These are phyloP conservation scores for Diabrotica balteata DNA, from an alignment of 2,888 invertebrate genomes.

Conservation along the genomic window DNA sequence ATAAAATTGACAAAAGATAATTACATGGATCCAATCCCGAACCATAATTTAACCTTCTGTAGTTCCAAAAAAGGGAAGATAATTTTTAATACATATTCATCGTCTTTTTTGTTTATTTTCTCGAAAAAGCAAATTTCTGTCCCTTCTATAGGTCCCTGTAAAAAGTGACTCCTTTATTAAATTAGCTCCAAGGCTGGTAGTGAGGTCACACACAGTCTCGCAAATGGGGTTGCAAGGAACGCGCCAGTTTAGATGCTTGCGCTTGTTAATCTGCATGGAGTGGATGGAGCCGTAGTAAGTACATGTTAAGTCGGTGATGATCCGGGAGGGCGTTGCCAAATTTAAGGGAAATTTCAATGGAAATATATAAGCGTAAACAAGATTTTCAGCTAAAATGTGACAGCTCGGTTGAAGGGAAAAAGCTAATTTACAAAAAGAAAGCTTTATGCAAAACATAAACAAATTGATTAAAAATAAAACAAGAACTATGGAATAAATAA, in stretches of 20 bases:
- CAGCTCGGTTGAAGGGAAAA: no score
- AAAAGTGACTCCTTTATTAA: constrained; percentile 47
- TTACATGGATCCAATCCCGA: no score
- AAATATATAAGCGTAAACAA: no score
- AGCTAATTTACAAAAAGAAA: no score
- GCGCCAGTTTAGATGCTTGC: constrained; percentile 46
- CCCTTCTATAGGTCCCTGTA: constrained; percentile 20
- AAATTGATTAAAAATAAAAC: no score
- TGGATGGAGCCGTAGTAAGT: constrained; percentile 47
- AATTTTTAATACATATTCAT: constrained; percentile 43
- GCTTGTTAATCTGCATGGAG: constrained; percentile 55
- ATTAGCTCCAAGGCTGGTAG: constrained; percentile 39
- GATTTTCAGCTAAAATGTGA: no score
- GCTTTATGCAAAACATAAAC: no score
- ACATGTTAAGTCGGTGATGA: constrained; percentile 43
- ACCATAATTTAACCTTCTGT: not conserved
- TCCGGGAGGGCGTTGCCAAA: constrained; percentile 20
- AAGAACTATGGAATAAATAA: no score
- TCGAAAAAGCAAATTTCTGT: constrained; percentile 30
- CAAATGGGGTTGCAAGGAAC: constrained; percentile 44
- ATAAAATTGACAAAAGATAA: no score
- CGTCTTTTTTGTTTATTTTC: constrained; percentile 36
- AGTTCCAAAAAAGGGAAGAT: constrained; percentile 8
- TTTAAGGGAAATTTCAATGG: not conserved
- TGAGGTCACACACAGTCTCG: constrained; percentile 39